Conservation (phyloP, 2,888 invertebrate species). For the Hedya salicella region DNA sequence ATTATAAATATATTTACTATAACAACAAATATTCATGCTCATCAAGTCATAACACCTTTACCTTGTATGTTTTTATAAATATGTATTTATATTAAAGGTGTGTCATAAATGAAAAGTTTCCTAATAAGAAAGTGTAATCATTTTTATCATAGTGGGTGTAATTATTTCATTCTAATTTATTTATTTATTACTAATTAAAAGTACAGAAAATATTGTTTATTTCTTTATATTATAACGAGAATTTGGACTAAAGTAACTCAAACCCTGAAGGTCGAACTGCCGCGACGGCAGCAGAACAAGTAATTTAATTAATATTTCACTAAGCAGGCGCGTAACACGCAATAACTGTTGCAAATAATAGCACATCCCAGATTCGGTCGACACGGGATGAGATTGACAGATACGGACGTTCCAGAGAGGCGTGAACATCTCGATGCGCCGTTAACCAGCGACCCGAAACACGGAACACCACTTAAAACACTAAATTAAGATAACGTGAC, state of each 20-base stretch:
- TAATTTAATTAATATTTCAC: slow-evolving; percentile 30
- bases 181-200: neutral
- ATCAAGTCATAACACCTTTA: neutral
- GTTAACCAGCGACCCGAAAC: slow-evolving; percentile 2
- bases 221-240: neutral
- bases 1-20: too few species aligned
- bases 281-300: neutral
- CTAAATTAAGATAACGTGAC: slow-evolving; percentile 28
- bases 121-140: neutral
- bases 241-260: neutral
- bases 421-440: slow-evolving; percentile 36
- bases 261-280: slow-evolving; percentile 1
- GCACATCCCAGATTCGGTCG: slow-evolving; percentile 20
- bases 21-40: too few species aligned
- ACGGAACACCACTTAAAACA: slow-evolving; percentile 13
- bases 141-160: neutral
- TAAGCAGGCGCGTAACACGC: slow-evolving; percentile 20
- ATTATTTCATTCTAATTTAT: neutral
- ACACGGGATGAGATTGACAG: slow-evolving; percentile 41
- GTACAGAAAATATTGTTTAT: neutral
- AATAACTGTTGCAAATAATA: slow-evolving; percentile 33
- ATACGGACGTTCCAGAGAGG: slow-evolving; percentile 36
- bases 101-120: neutral
- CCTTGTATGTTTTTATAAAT: too few species aligned
- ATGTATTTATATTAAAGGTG: neutral